A percentile compares a stretch with the other conserved stretches of the same genome.
phyloP scores from a whole-genome alignment of 2,113 vertebrate species.

The Salvelinus sp. region DNA sequence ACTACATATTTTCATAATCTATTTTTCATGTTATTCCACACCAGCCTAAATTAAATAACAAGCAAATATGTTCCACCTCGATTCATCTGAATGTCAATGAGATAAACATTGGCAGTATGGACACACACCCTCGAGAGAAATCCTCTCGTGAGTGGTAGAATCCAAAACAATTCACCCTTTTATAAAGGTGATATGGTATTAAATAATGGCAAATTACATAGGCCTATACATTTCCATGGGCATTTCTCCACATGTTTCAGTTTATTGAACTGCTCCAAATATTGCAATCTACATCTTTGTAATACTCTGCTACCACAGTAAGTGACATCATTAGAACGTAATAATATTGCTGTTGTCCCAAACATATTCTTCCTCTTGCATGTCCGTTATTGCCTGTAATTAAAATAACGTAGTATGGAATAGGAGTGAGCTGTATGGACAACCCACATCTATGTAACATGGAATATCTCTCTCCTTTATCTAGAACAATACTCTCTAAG shows the following conservation, averaged over 20 bases:
- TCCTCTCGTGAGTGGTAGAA: neutral
- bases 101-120: neutral
- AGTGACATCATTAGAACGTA: neutral
- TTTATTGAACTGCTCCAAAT: neutral
- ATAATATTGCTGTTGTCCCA: neutral
- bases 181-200: neutral
- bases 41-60: neutral
- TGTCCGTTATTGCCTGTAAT: neutral
- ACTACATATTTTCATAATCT: neutral
- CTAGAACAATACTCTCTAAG: too few species aligned
- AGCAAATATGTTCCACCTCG: conserved; percentile 14
- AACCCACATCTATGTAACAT: neutral
- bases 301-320: neutral
- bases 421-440: neutral
- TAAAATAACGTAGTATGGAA: neutral
- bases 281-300: neutral
- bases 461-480: too few species aligned
- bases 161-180: neutral
- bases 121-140: neutral
- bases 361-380: neutral
- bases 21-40: conserved; percentile 15
- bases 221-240: neutral
- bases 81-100: conserved; percentile 13
- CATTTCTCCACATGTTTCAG: neutral
- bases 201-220: neutral